Base-by-base conservation (phyloP, 2,888 invertebrate genomes). In the Globia sparganii region DNA sequence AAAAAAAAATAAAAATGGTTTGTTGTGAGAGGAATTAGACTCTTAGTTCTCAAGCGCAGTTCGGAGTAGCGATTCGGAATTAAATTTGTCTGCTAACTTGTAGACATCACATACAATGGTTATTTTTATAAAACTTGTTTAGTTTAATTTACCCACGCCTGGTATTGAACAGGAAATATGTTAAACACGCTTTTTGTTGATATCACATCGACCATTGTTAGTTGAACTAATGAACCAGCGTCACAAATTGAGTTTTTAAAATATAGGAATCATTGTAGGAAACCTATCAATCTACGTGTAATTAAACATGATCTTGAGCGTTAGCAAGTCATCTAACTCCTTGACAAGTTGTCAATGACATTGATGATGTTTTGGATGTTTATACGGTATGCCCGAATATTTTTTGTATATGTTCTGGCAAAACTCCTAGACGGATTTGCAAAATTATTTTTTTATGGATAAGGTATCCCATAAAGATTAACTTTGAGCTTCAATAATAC, bases 41-140 rank as follows among this genome's bases (percentile, higher is more conserved):
- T 68, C 15, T 67, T 18, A 31, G 15, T 49, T 49, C 25, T 31
- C 46, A 0, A 67, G 34, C 0, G n/a, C 34, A 28, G n/a, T 59
- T 28, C 21, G 1, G 4, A 43, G 13, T 66, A 43, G 13, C n/a
- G 21, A 18, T 61, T 5, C 13, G 13, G 21, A 43, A 66, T 34
- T 53, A n/a, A 53, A 34, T 25, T 25, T 49, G 11, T 46, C 43
- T 31, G 8, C 8, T 25, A 25, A 31, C 13, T 46, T 46, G 15
- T 68, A 58, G 34, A 58, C n/a, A 58, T n/a, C 34, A 46, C 25
- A 25, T 11, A 46, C 34, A 68, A 21, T 68, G 13, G 67, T 43
- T 64, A 53, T 68, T 68, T 75, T 43, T 72, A 43, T 49, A 81
- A 58, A 85, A 83, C 76, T 70, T 46, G 82, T 82, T 81, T 75